Base-by-base conservation (phyloP, 2,888 invertebrate genomes). In the Craniophora ligustri region DNA sequence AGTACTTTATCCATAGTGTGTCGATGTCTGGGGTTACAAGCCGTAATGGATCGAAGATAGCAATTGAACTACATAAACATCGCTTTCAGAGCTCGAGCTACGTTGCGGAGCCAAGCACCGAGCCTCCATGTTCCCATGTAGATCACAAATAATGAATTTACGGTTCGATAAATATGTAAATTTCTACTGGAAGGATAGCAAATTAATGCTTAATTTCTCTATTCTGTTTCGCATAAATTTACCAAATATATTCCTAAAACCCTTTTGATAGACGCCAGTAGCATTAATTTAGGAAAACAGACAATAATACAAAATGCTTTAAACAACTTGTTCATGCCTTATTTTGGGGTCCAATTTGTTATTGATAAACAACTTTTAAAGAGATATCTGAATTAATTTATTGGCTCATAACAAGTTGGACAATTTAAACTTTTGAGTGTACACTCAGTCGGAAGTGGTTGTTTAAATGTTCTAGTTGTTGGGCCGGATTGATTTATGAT, bases 121-220 rank as follows among this genome's bases (percentile, higher is more conserved):
- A 59, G 68, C 59, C 67, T 62, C 51, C 57, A 53, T 66, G 56
- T 63, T 66, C 57, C 60, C 67, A 50, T 68, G 77, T 69, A 79
- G 79, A 85, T 84, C 81, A 81, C 79, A 82, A 86, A 82, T 83
- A 83, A 83, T 82, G 75, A 84, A 84, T 82, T 82, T 72, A 81
- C 81, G 83, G 84, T 72, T 78, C 84, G 81, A 89, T 88, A 85
- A 89, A 86, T 90, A 91, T 91, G 88, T 78, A 85, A 90, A 91
- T 90, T 85, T 79, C 67, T 64, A 60, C 77, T 78, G 74, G 79
- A 82, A 83, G 84, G 84, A 86, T 81, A 82, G 78, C 81, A 86
- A 88, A 88, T 89, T 89, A 86, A 87, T 86, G 85, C 84, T 84
- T 86, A 88, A 88, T 88, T 86, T 86, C 81, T 82, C 78, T 82